Evolutionary conservation across 2,797 vertebrate species (phyloP).

Genomic region (Naso thynnoides): DNA sequence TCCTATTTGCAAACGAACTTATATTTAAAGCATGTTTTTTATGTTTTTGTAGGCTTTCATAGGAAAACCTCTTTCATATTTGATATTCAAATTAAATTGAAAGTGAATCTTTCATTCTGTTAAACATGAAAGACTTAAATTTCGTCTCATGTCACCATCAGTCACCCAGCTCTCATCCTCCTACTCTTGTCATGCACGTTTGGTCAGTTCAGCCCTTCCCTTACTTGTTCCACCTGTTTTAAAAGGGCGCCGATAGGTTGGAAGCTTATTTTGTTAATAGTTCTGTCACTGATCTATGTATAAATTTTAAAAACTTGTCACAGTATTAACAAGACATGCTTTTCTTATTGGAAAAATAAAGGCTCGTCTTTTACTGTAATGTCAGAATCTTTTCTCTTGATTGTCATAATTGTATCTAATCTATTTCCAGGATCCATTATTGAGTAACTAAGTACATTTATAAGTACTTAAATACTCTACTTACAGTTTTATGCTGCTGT

Average conservation of each 20-base stretch:
- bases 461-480: background rate
- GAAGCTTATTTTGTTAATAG: constrained; percentile 50
- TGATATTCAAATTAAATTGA: constrained; percentile 1
- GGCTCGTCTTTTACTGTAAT: constrained; percentile 71
- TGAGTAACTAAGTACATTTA: background rate
- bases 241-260: constrained; percentile 21
- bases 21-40: constrained; percentile 9
- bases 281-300: constrained; percentile 59
- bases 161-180: constrained; percentile 42
- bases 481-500: too few relatives aligned
- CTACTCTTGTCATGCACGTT: constrained; percentile 64
- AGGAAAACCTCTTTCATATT: background rate
- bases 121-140: constrained; percentile 16
- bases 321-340: constrained; percentile 64
- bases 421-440: background rate
- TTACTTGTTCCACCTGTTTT: constrained; percentile 65
- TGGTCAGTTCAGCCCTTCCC: constrained; percentile 41
- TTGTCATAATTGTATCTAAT: background rate
- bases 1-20: constrained; percentile 24
- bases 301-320: constrained; percentile 68
- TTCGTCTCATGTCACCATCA: background rate
- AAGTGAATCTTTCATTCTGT: constrained; percentile 17
- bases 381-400: background rate
- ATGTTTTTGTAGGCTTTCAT: constrained; percentile 21
- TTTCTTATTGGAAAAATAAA: constrained; percentile 80